These are phyloP conservation scores for Taeniopygia guttata DNA, from an alignment of 2,797 vertebrate genomes.

Conservation along the genomic window DNA sequence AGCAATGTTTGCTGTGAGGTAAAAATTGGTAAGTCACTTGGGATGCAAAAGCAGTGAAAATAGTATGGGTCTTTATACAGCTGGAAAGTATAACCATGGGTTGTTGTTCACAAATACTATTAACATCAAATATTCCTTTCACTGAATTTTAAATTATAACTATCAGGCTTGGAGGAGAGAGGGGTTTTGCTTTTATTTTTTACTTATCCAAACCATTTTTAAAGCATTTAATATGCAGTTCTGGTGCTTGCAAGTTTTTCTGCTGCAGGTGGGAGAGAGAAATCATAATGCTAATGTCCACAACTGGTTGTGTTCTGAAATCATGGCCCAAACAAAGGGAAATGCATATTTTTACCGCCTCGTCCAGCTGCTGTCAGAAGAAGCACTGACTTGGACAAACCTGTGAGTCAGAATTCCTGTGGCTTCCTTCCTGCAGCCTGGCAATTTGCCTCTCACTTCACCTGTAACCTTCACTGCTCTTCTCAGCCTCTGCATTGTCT, in stretches of 20 bases:
- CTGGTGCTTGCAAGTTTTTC: not conserved
- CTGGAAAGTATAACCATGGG: not conserved
- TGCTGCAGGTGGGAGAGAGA: not conserved
- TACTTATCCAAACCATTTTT: not conserved
- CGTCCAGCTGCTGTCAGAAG: not conserved
- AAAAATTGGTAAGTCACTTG: not conserved
- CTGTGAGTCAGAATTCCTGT: conserved; percentile 41
- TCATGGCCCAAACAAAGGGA: not conserved
- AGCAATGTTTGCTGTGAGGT: not conserved
- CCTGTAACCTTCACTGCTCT: not conserved
- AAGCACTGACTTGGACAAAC: conserved; percentile 24
- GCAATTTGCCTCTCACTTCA: not conserved
- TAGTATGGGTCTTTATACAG: not conserved
- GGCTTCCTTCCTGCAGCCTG: conserved; percentile 19
- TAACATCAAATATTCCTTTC: not conserved
- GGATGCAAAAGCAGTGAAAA: not conserved
- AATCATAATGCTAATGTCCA: fast-evolving
- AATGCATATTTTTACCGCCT: not conserved
- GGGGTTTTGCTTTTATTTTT: not conserved
- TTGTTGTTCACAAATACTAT: not conserved
- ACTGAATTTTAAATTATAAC: not conserved
- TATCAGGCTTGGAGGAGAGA: not conserved
- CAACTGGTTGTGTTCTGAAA: not conserved
- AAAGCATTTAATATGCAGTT: not conserved
- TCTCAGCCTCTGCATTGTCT: not conserved